A percentile compares a stretch with the other conserved stretches of the same genome.
These are phyloP conservation scores for Drosophila mayri DNA, from an alignment of 1,140 invertebrate species.

Conservation along the genomic window DNA sequence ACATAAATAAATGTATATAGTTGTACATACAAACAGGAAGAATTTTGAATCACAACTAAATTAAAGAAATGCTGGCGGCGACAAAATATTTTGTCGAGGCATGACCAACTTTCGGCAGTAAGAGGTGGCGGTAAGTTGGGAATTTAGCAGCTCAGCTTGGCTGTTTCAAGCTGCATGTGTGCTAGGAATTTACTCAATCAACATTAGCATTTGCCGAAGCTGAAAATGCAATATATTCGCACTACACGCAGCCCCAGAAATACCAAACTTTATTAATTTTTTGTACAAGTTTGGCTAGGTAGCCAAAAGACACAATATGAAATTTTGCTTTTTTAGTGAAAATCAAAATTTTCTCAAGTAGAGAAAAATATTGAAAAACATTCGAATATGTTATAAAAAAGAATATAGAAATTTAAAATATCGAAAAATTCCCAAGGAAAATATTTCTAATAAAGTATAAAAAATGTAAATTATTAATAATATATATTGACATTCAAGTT, in stretches of 20 bases:
- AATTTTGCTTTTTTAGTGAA: too few relatives aligned
- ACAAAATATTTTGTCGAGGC: constrained; percentile 67
- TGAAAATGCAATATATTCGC: constrained; percentile 64
- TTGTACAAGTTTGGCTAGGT: neutral
- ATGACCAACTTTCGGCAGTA: constrained; percentile 24
- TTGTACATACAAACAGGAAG: constrained; percentile 26
- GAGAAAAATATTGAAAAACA: too few relatives aligned
- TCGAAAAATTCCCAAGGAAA: too few relatives aligned
- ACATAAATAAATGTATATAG: constrained; percentile 24
- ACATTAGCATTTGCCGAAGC: constrained; percentile 66
- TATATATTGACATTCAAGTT: too few relatives aligned
- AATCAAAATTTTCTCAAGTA: too few relatives aligned
- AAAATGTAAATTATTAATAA: too few relatives aligned
- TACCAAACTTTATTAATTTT: constrained; percentile 42
- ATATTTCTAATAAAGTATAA: too few relatives aligned
- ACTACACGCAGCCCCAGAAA: neutral
- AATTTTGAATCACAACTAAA: constrained; percentile 73
- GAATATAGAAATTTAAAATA: too few relatives aligned
- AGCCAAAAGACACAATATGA: too few relatives aligned
- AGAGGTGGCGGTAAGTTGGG: constrained; percentile 18
- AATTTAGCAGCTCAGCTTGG: constrained; percentile 50
- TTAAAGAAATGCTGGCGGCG: constrained; percentile 76
- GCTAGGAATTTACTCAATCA: constrained; percentile 61
- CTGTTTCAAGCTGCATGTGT: constrained; percentile 30
- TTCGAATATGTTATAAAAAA: too few relatives aligned